Percentiles rank a stretch among this genome's conserved stretches.
phyloP scores from a whole-genome alignment of 2,888 invertebrate species.

The Tachina fera region DNA sequence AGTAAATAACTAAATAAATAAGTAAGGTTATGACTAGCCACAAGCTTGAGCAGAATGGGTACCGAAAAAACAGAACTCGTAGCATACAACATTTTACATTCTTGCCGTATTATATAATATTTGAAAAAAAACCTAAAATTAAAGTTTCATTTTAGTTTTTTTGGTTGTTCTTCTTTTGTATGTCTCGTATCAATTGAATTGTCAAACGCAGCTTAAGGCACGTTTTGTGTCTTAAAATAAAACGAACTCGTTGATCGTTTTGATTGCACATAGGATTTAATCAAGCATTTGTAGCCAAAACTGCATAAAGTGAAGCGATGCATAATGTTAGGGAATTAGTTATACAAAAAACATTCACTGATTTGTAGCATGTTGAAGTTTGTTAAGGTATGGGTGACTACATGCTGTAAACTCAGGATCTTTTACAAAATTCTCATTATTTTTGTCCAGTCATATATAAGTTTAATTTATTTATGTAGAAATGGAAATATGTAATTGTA shows the following conservation, averaged over 20 bases:
- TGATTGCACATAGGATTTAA: conserved; percentile 23
- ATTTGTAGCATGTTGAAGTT: conserved; percentile 9
- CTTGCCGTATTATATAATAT: no score
- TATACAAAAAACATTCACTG: conserved; percentile 24
- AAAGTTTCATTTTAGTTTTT: not conserved
- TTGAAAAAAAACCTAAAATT: no score
- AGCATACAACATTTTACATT: no score
- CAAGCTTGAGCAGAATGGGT: no score
- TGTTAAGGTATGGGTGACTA: not conserved
- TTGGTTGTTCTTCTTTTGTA: conserved; percentile 54
- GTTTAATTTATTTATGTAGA: no score
- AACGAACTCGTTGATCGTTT: conserved; percentile 3
- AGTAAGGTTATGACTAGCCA: no score
- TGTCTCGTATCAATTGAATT: conserved; percentile 34
- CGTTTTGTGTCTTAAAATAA: conserved; percentile 70
- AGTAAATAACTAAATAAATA: no score
- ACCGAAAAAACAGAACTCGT: no score
- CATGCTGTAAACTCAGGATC: not conserved
- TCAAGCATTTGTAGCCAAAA: conserved; percentile 70
- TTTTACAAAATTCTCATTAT: no score
- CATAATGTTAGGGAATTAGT: conserved; percentile 57
- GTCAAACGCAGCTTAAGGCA: conserved; percentile 59
- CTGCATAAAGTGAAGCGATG: conserved; percentile 72
- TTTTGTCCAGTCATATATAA: no score
- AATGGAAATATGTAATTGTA: no score